Percentiles rank a stretch among this genome's conserved stretches.
Evolutionary conservation across 2,113 vertebrate genomes (phyloP).

Genomic region (Pygoscelis antarcticus): DNA sequence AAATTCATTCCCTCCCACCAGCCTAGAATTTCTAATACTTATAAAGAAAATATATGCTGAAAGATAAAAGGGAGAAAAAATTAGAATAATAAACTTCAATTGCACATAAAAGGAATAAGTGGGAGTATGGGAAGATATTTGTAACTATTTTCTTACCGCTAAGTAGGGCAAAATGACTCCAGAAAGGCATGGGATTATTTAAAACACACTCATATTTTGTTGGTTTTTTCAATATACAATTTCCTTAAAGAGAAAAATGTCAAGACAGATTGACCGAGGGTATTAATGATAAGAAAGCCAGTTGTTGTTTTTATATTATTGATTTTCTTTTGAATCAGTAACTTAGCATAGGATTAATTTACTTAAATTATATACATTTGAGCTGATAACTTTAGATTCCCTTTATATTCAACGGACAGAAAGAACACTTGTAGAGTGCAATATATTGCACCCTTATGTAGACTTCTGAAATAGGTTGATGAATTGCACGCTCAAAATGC

Average conservation of each 20-base stretch:
- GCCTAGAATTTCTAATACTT: neutral
- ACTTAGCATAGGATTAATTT: neutral
- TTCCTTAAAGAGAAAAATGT: neutral
- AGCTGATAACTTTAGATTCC: neutral
- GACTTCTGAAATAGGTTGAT: neutral
- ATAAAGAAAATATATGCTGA: conserved; percentile 7
- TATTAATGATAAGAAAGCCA: neutral
- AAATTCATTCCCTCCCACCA: neutral
- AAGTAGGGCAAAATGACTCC: neutral
- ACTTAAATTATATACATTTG: neutral
- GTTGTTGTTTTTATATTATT: neutral
- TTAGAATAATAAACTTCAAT: conserved; percentile 12
- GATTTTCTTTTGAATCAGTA: neutral
- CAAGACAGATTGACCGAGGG: neutral
- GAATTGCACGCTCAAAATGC: neutral
- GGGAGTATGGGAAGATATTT: conserved; percentile 22
- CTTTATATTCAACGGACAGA: neutral
- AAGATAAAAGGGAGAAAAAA: conserved; percentile 30
- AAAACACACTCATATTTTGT: neutral
- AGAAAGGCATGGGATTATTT: conserved; percentile 8
- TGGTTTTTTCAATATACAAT: neutral
- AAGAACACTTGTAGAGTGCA: neutral
- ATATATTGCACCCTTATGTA: neutral
- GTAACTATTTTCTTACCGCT: conserved; percentile 12
- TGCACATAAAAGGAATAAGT: conserved; percentile 38